A percentile compares a stretch with the other conserved stretches of the same genome.
phyloP scores from a whole-genome alignment of 2,113 vertebrate genomes.

The Calonectris borealis region DNA sequence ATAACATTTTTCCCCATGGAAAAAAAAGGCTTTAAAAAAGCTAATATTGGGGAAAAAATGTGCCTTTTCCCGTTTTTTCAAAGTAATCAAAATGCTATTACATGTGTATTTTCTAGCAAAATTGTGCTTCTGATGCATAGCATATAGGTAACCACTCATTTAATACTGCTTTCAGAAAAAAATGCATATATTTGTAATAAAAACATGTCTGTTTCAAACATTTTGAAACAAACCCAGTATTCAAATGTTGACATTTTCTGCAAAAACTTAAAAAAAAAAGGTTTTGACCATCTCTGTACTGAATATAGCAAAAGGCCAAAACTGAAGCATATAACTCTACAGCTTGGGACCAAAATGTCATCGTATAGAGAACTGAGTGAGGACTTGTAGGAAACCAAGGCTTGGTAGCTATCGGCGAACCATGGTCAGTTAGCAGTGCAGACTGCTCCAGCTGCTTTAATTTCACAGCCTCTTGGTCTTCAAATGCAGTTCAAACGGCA shows the following conservation, averaged over 20 bases:
- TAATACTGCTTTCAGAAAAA: background rate
- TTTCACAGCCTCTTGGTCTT: background rate
- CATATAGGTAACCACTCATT: background rate
- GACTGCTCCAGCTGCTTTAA: background rate
- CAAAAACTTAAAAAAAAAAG: background rate
- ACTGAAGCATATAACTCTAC: background rate
- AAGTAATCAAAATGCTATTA: background rate
- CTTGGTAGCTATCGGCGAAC: background rate
- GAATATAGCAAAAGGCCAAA: background rate
- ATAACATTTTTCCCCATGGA: background rate
- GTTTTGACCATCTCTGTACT: background rate
- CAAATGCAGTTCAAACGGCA: background rate
- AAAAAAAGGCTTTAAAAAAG: background rate
- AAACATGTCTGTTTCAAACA: background rate
- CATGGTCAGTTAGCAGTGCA: background rate
- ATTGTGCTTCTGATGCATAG: background rate
- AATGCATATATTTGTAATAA: background rate
- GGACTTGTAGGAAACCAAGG: background rate
- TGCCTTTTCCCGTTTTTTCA: slow-evolving; percentile 22
- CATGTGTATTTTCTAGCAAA: background rate
- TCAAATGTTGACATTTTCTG: background rate
- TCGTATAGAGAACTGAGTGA: no score
- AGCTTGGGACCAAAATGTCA: background rate
- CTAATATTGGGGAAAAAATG: background rate
- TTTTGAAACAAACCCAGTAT: background rate